Evolutionary conservation across 2,888 invertebrate species (phyloP), one percentile per base, ranked within the genome.

Genomic region (Archaeoteleia sp.): DNA sequence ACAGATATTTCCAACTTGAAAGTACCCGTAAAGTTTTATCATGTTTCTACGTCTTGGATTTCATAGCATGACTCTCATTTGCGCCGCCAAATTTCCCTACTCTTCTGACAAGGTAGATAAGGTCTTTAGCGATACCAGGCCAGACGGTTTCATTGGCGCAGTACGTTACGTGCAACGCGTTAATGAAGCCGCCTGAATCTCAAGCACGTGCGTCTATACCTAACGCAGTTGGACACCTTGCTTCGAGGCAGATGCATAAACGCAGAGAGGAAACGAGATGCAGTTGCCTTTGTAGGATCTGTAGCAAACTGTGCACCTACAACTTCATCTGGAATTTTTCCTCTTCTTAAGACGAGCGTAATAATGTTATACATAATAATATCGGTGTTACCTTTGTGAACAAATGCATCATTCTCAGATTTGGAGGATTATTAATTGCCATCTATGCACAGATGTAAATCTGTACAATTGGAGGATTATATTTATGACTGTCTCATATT

Each of bases 171-270:
- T 43, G 68, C 54, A 37, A 49, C 51, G 63, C 54, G 58, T 68
- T 68, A 63, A 68, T 63, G 68, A 58, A 63, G 49, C 51, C 54
- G 40, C 53, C 40, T 27, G 58, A 43, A 30, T 58, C 53, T 62
- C 57, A 40, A 67, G 48, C 67, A 67, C 62, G 67, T 53, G 57
- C 67, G 55, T 37, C 55, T 49, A 29, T 27, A 63, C 57, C 32
- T 12, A 55, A 34, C 42, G 53, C 20, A 39, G 51, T 51, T 30
- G 35, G 43, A 25, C 20, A 42, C 15, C 46, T 37, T 23, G 32
- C 37, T 53, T 9, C 12, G n/a, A 30, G 42, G 29, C 39, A 60
- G 42, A 48, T 48, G 45, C 42, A 54, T 29, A 46, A 46, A 40
- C 34, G 5, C 10, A 48, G 42, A 54, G 39, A 51, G 39, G 32